Evolutionary conservation across 2,888 invertebrate species (phyloP).

Genomic region (Polydrusus pterygomalis): DNA sequence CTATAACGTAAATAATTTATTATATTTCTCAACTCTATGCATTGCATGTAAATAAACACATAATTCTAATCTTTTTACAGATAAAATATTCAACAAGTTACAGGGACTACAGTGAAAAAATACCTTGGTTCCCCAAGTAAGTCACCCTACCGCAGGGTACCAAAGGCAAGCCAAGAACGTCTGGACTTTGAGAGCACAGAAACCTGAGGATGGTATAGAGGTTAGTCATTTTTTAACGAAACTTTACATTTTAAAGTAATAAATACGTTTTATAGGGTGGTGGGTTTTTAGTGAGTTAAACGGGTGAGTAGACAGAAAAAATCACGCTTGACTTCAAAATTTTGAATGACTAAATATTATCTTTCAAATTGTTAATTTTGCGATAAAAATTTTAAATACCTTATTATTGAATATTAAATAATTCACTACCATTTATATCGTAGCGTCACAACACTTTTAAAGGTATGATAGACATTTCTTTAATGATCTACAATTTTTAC

Average conservation of each 20-base stretch:
- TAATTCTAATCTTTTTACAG: constrained; percentile 32
- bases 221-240: constrained; percentile 43
- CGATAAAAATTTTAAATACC: too few relatives aligned
- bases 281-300: not conserved
- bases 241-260: not conserved
- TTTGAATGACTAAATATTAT: too few relatives aligned
- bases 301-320: not conserved
- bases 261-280: not conserved
- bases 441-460: not conserved
- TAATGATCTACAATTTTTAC: not conserved
- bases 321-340: too few relatives aligned
- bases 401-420: too few relatives aligned
- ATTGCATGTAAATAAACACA: constrained; percentile 24
- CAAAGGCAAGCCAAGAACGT: constrained; percentile 72
- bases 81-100: constrained; percentile 15
- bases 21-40: not conserved
- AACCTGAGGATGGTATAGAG: constrained; percentile 66
- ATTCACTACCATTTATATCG: too few relatives aligned
- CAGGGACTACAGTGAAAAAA: constrained; percentile 38
- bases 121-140: constrained; percentile 71
- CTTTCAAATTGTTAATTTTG: too few relatives aligned
- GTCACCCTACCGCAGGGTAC: constrained; percentile 72
- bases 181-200: constrained; percentile 73
- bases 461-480: not conserved
- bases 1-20: too few relatives aligned